A percentile compares a stretch with the other conserved stretches of the same genome.
phyloP scores from a whole-genome alignment of 2,797 vertebrate genomes.

The Botia kubotai region DNA sequence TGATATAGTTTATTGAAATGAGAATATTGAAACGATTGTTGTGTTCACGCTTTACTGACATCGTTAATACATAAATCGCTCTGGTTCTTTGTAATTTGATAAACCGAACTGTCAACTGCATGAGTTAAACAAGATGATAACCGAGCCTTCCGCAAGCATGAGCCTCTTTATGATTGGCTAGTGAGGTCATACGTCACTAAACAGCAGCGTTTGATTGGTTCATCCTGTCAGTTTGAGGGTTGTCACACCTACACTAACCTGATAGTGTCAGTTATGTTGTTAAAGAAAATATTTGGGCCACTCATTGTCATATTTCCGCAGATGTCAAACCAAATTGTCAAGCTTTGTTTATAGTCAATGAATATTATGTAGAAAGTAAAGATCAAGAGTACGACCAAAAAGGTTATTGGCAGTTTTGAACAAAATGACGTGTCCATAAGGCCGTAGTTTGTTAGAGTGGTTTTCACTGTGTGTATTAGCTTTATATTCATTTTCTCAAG shows the following conservation, averaged over 20 bases:
- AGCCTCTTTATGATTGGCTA: constrained; percentile 10
- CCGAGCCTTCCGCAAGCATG: not conserved
- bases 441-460: not conserved
- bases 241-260: constrained; percentile 16
- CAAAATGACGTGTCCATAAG: not conserved
- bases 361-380: not conserved
- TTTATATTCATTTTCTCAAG: constrained; percentile 57
- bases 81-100: not conserved
- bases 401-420: not conserved
- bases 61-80: not conserved
- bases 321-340: not conserved
- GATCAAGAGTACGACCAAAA: no score
- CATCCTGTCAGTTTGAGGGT: not conserved
- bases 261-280: constrained; percentile 1
- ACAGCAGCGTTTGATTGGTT: constrained; percentile 18
- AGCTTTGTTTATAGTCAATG: not conserved
- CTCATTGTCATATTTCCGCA: constrained; percentile 2
- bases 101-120: not conserved
- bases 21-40: not conserved
- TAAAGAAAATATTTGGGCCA: not conserved
- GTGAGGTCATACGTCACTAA: constrained; percentile 34
- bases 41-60: not conserved
- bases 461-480: constrained; percentile 3
- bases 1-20: constrained; percentile 35
- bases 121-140: constrained; percentile 25